Conservation (phyloP, 1,140 invertebrate genomes). For the Sesamia nonagrioides region DNA sequence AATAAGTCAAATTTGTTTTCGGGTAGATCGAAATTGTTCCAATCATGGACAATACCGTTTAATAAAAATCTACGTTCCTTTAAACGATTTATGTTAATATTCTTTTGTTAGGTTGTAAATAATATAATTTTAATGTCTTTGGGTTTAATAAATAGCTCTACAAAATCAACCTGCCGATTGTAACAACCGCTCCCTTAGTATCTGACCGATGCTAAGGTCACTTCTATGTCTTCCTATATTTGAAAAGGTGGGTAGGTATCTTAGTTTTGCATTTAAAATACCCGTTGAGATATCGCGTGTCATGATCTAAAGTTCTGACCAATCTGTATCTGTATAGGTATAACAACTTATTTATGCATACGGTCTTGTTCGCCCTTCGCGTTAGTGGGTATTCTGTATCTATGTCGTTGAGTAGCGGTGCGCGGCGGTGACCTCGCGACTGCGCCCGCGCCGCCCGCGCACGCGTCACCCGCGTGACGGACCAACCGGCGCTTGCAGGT, state of each 20-base stretch:
- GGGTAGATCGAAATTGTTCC: too few species aligned
- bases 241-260: too few species aligned
- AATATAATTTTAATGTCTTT: too few species aligned
- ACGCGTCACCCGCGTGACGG: constrained; percentile 67
- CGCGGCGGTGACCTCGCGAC: constrained; percentile 43
- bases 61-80: too few species aligned
- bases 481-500: constrained; percentile 53
- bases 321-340: background rate
- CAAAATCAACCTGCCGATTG: too few species aligned
- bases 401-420: constrained; percentile 29
- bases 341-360: background rate
- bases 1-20: background rate
- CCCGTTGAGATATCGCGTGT: background rate
- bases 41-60: too few species aligned
- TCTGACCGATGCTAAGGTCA: too few species aligned
- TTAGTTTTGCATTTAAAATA: too few species aligned
- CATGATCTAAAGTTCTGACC: background rate
- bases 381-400: constrained; percentile 16
- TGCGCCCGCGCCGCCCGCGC: constrained; percentile 58
- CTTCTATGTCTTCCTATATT: background rate
- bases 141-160: too few species aligned
- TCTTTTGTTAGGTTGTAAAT: too few species aligned
- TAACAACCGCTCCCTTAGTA: too few species aligned
- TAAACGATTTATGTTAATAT: too few species aligned
- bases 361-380: background rate